phyloP scores from a whole-genome alignment of 2,113 vertebrate genomes.

The Clarias magur region DNA sequence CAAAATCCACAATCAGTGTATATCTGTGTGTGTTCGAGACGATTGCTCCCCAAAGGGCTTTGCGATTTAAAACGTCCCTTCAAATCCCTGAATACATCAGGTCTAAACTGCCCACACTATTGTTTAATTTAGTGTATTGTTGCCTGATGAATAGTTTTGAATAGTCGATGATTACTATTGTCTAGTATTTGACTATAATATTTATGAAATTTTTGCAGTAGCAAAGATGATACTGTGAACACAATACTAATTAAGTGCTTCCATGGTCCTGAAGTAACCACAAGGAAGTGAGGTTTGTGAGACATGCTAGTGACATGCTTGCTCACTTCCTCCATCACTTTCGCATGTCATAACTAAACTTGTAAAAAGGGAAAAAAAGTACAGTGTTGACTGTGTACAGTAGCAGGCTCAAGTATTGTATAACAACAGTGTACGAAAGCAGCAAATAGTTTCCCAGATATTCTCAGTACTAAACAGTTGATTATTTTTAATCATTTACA shows the following conservation, averaged over 20 bases:
- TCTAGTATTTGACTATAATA: too few species aligned
- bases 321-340: background rate
- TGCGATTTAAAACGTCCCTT: background rate
- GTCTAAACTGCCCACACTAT: background rate
- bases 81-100: background rate
- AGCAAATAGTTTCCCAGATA: background rate
- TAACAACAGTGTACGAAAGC: background rate
- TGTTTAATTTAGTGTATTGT: background rate
- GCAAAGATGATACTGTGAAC: too few species aligned
- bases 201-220: too few species aligned
- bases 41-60: background rate
- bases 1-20: background rate
- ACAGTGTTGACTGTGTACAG: background rate
- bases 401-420: background rate
- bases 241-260: too few species aligned
- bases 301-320: background rate
- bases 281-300: too few species aligned
- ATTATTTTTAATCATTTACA: background rate
- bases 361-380: background rate
- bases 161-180: too few species aligned
- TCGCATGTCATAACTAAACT: background rate
- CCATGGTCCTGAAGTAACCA: too few species aligned
- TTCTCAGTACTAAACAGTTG: background rate
- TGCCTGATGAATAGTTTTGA: background rate
- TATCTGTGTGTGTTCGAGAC: background rate